A percentile compares a stretch with the other conserved stretches of the same genome.
phyloP scores from a whole-genome alignment of 2,797 vertebrate species.

The Anabas testudineus region DNA sequence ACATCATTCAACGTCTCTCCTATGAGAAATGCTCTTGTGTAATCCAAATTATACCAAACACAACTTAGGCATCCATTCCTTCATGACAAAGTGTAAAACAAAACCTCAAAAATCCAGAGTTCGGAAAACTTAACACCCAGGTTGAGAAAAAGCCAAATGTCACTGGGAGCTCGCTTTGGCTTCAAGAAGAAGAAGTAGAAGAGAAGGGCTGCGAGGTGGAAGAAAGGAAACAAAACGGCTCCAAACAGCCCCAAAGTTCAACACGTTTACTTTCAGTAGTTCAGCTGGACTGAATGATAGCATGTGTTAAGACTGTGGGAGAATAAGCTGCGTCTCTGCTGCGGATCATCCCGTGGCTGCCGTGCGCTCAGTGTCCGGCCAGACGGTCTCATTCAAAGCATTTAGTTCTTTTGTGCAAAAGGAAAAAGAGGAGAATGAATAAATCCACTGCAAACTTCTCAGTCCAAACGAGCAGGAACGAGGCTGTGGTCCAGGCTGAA shows the following conservation, averaged over 20 bases:
- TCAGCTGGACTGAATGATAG: slow-evolving; percentile 14
- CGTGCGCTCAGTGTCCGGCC: slow-evolving; percentile 55
- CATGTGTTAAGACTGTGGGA: slow-evolving; percentile 29
- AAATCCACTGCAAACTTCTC: slow-evolving; percentile 44
- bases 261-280: slow-evolving; percentile 36
- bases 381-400: slow-evolving; percentile 53
- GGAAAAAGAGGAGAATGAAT: slow-evolving; percentile 24
- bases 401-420: slow-evolving; percentile 55
- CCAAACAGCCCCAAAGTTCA: slow-evolving; percentile 24
- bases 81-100: slow-evolving; percentile 72
- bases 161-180: slow-evolving; percentile 13
- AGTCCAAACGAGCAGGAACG: slow-evolving; percentile 41
- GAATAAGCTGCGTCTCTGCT: too few species aligned
- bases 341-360: slow-evolving; percentile 70
- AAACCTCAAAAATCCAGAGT: slow-evolving; percentile 60
- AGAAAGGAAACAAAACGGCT: neutral
- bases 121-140: slow-evolving; percentile 27
- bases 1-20: slow-evolving; percentile 83
- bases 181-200: slow-evolving; percentile 26
- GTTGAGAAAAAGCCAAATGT: slow-evolving; percentile 30
- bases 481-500: slow-evolving; percentile 47
- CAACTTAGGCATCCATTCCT: slow-evolving; percentile 65
- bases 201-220: slow-evolving; percentile 1
- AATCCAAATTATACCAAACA: slow-evolving; percentile 82
- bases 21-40: slow-evolving; percentile 61